Conservation (phyloP, 2,888 invertebrate genomes). For the Gortyna flavago region DNA sequence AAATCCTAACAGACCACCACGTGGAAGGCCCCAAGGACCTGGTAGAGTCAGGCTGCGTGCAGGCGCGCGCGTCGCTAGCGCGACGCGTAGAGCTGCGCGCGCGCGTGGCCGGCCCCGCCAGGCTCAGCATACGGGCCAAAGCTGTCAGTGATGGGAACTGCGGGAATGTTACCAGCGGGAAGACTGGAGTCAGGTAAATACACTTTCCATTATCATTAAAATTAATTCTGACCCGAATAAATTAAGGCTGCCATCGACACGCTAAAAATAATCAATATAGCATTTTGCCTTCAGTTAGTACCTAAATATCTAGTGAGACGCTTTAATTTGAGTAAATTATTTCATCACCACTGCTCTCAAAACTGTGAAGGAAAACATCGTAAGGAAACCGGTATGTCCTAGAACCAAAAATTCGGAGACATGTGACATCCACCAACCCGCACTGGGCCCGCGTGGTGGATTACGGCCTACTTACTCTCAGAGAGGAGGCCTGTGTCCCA, state of each 20-base stretch:
- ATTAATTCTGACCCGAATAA: neutral
- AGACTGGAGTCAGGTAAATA: conserved; percentile 48
- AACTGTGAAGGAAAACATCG: neutral
- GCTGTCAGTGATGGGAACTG: conserved; percentile 70
- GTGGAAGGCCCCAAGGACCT: conserved; percentile 78
- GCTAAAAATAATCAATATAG: too few relatives aligned
- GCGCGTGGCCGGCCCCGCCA: conserved; percentile 64
- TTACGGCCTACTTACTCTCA: neutral
- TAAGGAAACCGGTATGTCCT: neutral
- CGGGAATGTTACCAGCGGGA: conserved; percentile 65
- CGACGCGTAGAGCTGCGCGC: conserved; percentile 73
- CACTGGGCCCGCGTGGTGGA: neutral
- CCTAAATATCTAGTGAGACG: too few relatives aligned
- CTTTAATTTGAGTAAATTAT: neutral
- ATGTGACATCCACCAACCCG: neutral
- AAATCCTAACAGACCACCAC: conserved; percentile 89
- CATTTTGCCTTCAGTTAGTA: too few relatives aligned
- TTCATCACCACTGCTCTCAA: neutral
- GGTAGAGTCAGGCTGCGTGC: conserved; percentile 74
- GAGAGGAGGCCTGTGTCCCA: neutral
- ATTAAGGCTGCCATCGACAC: too few relatives aligned
- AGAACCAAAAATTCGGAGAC: neutral
- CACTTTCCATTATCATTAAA: neutral
- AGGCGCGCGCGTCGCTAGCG: conserved; percentile 74
- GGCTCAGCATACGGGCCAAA: conserved; percentile 68